phyloP scores from a whole-genome alignment of 2,797 vertebrate species.

The Sternotherus odoratus region DNA sequence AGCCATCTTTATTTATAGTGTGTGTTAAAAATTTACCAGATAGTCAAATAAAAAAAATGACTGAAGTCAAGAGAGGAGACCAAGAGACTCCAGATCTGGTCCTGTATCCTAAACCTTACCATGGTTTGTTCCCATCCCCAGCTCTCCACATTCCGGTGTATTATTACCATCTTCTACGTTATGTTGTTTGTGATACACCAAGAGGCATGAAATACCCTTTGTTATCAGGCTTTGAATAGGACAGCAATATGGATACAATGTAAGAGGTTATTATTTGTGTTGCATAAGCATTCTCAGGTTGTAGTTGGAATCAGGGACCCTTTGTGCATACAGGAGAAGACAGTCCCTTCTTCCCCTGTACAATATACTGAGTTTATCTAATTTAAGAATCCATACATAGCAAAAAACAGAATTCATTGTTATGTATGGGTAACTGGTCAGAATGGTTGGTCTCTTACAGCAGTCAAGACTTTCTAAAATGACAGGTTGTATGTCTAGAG shows the following conservation, averaged over 20 bases:
- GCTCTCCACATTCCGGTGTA: background rate
- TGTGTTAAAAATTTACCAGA: background rate
- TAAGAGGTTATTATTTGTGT: background rate
- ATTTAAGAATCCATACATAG: background rate
- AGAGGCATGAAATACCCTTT: background rate
- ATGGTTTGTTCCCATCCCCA: background rate
- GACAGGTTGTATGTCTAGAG: background rate
- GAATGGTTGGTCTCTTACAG: background rate
- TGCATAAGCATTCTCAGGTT: background rate
- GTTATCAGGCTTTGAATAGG: background rate
- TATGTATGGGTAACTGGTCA: background rate
- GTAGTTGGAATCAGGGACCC: background rate
- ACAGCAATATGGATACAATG: background rate
- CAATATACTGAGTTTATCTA: background rate
- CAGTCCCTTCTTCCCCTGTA: background rate
- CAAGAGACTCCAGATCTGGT: background rate
- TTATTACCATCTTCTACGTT: background rate
- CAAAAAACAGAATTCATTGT: background rate
- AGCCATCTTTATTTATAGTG: background rate
- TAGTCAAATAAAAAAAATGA: background rate
- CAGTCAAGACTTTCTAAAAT: background rate
- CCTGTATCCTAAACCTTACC: background rate
- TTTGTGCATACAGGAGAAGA: background rate
- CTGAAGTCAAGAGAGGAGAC: background rate
- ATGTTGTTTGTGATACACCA: background rate